Percentiles rank a stretch among this genome's conserved stretches.
phyloP scores from a whole-genome alignment of 2,797 vertebrate species.

The Gambelia wislizenii region DNA sequence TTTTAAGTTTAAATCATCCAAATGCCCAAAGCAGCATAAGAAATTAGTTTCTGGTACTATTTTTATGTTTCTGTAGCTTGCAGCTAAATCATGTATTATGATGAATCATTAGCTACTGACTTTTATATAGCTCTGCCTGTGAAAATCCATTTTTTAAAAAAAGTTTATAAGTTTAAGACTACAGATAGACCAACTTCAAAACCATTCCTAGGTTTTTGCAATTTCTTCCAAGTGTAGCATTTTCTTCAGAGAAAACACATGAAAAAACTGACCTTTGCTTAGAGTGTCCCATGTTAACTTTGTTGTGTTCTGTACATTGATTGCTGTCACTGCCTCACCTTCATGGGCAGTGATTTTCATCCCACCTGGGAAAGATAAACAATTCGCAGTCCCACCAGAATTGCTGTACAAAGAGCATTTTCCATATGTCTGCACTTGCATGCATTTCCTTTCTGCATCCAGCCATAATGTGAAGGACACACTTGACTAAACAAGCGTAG shows the following conservation, averaged over 20 bases:
- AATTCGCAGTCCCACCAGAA: conserved; percentile 50
- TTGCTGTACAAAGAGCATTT: not conserved
- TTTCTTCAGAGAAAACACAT: conserved; percentile 20
- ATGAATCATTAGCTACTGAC: conserved; percentile 67
- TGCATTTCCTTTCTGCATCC: conserved; percentile 32
- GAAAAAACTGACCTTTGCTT: conserved; percentile 43
- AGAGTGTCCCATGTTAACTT: conserved; percentile 17
- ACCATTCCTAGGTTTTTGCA: conserved; percentile 43
- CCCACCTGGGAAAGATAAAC: conserved; percentile 61
- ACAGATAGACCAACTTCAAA: conserved; percentile 32
- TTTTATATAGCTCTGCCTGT: conserved; percentile 60
- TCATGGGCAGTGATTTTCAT: conserved; percentile 66
- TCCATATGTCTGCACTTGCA: conserved; percentile 37
- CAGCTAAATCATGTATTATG: conserved; percentile 65
- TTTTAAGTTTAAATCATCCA: conserved; percentile 52
- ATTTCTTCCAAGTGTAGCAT: conserved; percentile 34
- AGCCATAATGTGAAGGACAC: conserved; percentile 49
- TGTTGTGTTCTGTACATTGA: conserved; percentile 34
- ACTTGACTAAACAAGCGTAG: conserved; percentile 47
- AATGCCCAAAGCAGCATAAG: conserved; percentile 63
- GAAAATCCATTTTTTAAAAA: conserved; percentile 47
- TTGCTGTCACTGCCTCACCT: conserved; percentile 47
- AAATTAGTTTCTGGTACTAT: conserved; percentile 66
- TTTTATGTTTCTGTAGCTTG: conserved; percentile 69
- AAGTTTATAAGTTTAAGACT: conserved; percentile 50